A percentile compares a stretch with the other conserved stretches of the same genome.
Conservation (phyloP, 2,113 vertebrate genomes). For the Dipodomys spectabilis region DNA sequence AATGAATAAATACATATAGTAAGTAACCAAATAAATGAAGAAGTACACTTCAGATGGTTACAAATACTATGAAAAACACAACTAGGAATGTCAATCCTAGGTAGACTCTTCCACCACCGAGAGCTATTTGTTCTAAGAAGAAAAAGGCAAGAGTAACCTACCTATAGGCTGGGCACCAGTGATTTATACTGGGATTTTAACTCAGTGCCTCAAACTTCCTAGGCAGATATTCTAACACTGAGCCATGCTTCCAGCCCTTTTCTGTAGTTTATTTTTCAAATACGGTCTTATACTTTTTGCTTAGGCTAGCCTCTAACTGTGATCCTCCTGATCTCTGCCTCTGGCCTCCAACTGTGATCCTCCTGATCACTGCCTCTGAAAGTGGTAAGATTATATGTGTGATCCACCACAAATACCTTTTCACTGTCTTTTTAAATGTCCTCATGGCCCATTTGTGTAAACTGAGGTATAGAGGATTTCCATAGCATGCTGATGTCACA, state of each 20-base stretch:
- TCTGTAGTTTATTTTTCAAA: too few species aligned
- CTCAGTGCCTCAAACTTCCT: too few species aligned
- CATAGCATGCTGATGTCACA: neutral
- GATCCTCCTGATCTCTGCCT: too few species aligned
- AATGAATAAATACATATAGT: neutral
- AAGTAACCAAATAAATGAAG: slow-evolving; percentile 10
- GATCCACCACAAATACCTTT: too few species aligned
- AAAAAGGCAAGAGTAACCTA: neutral
- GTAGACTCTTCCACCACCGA: neutral
- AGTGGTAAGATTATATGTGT: too few species aligned
- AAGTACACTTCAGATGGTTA: neutral
- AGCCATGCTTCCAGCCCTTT: too few species aligned
- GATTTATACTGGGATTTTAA: too few species aligned
- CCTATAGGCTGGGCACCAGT: neutral
- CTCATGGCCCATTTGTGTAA: neutral
- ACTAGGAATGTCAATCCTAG: neutral
- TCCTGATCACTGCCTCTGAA: too few species aligned
- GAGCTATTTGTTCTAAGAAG: neutral
- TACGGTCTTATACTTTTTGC: too few species aligned
- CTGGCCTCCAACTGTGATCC: too few species aligned
- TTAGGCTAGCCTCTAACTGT: too few species aligned
- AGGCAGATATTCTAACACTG: too few species aligned
- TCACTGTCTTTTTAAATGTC: neutral
- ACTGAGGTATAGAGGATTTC: neutral
- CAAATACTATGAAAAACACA: slow-evolving; percentile 9